A percentile compares a stretch with the other conserved stretches of the same genome.
phyloP scores from a whole-genome alignment of 1,140 invertebrate species.

The Mamestra configurata region DNA sequence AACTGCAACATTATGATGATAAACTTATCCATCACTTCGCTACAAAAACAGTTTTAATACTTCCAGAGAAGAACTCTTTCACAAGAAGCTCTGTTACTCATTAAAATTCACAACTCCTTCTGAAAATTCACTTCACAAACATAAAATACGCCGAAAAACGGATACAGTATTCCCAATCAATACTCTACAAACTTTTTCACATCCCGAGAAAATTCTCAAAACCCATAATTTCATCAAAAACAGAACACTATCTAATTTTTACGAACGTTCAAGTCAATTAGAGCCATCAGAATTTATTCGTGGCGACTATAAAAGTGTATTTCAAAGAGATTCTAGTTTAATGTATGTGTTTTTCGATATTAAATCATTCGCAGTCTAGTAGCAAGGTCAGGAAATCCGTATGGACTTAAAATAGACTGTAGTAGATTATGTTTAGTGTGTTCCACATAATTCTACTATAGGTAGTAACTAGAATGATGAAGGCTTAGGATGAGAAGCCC shows the following conservation, averaged over 20 bases:
- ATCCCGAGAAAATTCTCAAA: background rate
- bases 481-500: too few species aligned
- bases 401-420: background rate
- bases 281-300: background rate
- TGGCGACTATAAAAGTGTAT: conserved; percentile 1
- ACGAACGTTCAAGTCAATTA: background rate
- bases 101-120: background rate
- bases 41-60: too few species aligned
- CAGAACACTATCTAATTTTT: background rate
- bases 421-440: background rate
- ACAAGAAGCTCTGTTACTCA: background rate
- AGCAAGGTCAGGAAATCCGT: conserved; percentile 15
- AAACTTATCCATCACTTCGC: too few species aligned
- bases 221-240: background rate
- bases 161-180: background rate
- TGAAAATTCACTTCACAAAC: background rate
- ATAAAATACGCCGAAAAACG: background rate
- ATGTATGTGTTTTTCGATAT: conserved; percentile 18
- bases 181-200: background rate
- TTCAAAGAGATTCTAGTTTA: background rate
- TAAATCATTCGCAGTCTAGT: conserved; percentile 1
- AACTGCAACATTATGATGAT: too few species aligned
- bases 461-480: too few species aligned
- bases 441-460: background rate
- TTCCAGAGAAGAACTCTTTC: background rate